Evolutionary conservation across 2,797 vertebrate genomes (phyloP).

Genomic region (Poeciliopsis presidionis): DNA sequence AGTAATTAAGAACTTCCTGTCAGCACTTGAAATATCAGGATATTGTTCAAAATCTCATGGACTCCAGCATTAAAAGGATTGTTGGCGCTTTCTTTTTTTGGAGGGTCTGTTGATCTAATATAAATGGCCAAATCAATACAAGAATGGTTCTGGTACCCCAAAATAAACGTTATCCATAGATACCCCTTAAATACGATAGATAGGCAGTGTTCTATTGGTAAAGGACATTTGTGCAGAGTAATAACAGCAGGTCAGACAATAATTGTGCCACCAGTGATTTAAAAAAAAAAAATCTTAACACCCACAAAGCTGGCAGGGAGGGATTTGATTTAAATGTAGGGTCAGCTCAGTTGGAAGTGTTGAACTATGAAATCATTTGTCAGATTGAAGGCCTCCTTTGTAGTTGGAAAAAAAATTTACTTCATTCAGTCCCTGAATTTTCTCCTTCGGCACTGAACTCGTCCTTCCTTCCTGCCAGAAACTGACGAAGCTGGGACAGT

Average conservation of each 20-base stretch:
- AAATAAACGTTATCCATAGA: neutral
- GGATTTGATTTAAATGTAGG: neutral
- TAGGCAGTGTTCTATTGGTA: neutral
- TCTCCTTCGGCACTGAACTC: neutral
- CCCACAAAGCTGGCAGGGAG: neutral
- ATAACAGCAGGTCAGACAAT: neutral
- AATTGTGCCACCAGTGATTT: neutral
- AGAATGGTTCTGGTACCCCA: neutral
- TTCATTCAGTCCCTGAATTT: neutral
- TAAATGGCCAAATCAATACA: neutral
- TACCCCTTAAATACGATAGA: neutral
- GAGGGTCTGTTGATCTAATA: neutral
- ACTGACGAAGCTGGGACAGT: constrained; percentile 90
- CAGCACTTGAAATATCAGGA: neutral
- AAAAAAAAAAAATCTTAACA: neutral
- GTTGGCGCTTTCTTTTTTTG: neutral
- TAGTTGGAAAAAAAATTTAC: constrained; percentile 2
- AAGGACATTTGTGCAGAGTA: neutral
- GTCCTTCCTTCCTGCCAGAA: constrained; percentile 74
- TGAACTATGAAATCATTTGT: constrained; percentile 9
- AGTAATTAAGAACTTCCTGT: neutral
- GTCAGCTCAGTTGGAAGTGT: neutral
- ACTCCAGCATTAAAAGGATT: neutral
- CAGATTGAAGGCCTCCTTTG: constrained; percentile 11
- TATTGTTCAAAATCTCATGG: neutral